phyloP scores from a whole-genome alignment of 2,113 vertebrate genomes.

The Siniperca knerii region DNA sequence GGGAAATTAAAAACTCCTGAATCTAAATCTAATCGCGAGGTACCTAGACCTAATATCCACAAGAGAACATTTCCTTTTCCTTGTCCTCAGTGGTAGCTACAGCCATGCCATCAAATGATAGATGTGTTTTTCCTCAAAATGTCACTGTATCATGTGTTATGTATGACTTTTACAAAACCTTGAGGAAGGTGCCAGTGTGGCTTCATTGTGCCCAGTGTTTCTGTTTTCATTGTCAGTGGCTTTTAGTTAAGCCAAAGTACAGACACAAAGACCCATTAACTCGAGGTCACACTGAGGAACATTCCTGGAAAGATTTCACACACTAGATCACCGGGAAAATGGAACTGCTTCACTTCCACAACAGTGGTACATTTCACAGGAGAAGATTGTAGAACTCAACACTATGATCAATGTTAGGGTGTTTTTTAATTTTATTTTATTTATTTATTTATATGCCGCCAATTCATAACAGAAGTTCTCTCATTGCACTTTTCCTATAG shows the following conservation, averaged over 20 bases:
- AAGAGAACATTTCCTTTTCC: background rate
- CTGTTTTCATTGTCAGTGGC: constrained; percentile 8
- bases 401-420: too few species aligned
- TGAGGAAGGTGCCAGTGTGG: background rate
- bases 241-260: constrained; percentile 1
- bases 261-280: background rate
- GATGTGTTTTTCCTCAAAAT: background rate
- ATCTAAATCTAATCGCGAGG: background rate
- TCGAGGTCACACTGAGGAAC: background rate
- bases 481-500: too few species aligned
- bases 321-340: background rate
- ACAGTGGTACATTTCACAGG: too few species aligned
- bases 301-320: background rate
- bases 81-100: background rate
- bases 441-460: too few species aligned
- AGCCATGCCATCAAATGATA: background rate
- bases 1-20: too few species aligned
- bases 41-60: background rate
- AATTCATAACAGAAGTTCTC: too few species aligned
- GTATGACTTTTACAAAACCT: background rate
- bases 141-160: background rate
- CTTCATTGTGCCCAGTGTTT: background rate
- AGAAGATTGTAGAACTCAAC: too few species aligned
- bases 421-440: too few species aligned
- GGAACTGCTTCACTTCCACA: background rate